These are phyloP conservation scores for Ascaphus truei DNA, from an alignment of 2,113 vertebrate genomes.

Conservation along the genomic window DNA sequence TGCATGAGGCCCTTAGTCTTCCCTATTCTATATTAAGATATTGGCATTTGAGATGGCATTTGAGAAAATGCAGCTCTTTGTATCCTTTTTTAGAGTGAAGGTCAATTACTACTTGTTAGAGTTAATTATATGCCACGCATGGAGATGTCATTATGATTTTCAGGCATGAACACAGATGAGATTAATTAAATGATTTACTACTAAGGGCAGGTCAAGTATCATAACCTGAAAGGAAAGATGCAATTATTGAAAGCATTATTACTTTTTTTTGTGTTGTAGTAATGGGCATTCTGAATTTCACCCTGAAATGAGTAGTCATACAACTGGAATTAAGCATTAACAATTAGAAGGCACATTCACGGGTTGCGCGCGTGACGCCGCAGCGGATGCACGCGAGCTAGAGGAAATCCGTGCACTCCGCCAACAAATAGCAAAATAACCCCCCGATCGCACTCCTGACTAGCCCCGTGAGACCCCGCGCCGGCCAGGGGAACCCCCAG, in stretches of 20 bases:
- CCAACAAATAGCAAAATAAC: too few species aligned
- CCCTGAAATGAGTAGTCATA: neutral
- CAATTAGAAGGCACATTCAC: too few species aligned
- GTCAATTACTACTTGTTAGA: conserved; percentile 13
- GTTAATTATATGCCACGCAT: conserved; percentile 26
- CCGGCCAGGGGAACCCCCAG: too few species aligned
- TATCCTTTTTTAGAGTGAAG: conserved; percentile 17
- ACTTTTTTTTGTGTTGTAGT: conserved; percentile 13
- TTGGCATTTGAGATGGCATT: neutral
- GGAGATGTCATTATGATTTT: conserved; percentile 29
- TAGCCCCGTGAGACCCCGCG: too few species aligned
- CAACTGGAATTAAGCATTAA: neutral
- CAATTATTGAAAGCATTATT: conserved; percentile 31
- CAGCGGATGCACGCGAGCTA: too few species aligned
- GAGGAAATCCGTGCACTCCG: too few species aligned
- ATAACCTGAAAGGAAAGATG: conserved; percentile 14
- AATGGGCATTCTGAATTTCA: neutral
- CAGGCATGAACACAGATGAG: conserved; percentile 22
- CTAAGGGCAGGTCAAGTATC: conserved; percentile 29
- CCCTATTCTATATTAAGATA: neutral
- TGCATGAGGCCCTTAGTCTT: too few species aligned
- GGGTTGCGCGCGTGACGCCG: too few species aligned
- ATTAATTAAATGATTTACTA: conserved; percentile 36
- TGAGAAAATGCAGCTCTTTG: neutral
- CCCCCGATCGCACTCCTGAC: too few species aligned